phyloP scores from a whole-genome alignment of 1,140 invertebrate genomes.

The Cyrtorhinus lividipennis region DNA sequence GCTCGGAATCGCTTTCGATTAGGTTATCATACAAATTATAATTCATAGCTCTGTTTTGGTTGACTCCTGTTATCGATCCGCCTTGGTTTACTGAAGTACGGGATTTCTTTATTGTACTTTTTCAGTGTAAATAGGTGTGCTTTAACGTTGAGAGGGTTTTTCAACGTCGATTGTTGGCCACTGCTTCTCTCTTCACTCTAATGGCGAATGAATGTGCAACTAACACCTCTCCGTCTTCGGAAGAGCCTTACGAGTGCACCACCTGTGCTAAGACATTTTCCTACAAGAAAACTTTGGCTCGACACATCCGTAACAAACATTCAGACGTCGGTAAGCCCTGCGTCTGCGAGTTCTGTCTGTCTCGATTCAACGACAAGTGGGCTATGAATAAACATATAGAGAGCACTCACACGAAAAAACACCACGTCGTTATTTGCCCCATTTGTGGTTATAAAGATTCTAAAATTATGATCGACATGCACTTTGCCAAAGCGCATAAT shows the following conservation, averaged over 20 bases:
- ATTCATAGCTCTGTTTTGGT: too few relatives aligned
- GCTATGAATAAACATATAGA: background rate
- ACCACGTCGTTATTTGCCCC: constrained; percentile 1
- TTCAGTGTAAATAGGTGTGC: too few relatives aligned
- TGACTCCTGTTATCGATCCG: too few relatives aligned
- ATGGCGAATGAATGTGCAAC: too few relatives aligned
- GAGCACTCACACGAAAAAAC: constrained; percentile 1
- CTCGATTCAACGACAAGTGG: constrained; percentile 4
- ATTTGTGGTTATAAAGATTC: background rate
- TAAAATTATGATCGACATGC: background rate
- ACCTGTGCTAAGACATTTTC: background rate
- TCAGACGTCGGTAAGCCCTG: background rate
- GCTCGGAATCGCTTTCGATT: too few relatives aligned
- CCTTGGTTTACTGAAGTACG: too few relatives aligned
- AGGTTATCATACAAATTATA: too few relatives aligned
- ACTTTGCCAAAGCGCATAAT: background rate
- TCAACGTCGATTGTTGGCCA: too few relatives aligned
- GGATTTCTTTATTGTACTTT: too few relatives aligned
- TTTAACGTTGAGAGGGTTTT: too few relatives aligned
- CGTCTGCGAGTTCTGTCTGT: background rate
- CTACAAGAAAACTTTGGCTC: background rate
- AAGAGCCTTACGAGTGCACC: background rate
- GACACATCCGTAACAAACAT: background rate
- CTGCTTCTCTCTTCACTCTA: too few relatives aligned
- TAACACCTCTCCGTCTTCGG: too few relatives aligned